Evolutionary conservation across 2,797 vertebrate genomes (phyloP).

Genomic region (Parauchenoglanis punctatus): DNA sequence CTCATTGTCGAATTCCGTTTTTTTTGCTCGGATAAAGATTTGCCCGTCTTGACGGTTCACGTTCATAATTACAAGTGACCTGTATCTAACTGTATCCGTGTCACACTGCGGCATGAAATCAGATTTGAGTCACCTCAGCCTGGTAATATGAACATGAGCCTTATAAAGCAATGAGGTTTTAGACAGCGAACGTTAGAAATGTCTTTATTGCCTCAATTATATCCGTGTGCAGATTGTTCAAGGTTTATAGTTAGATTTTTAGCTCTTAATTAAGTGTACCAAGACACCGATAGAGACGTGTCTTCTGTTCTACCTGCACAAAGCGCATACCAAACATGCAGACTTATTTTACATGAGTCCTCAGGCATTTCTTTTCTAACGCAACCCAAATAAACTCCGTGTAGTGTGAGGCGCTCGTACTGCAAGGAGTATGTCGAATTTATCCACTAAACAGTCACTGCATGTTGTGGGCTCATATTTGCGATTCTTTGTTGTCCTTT

Average conservation of each 20-base stretch:
- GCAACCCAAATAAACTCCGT: background rate
- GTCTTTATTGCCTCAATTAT: background rate
- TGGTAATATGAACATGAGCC: too few relatives aligned
- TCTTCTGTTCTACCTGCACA: background rate
- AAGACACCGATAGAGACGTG: too few relatives aligned
- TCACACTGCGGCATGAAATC: too few relatives aligned
- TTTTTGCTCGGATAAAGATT: too few relatives aligned
- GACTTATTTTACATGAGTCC: background rate
- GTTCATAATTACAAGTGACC: too few relatives aligned
- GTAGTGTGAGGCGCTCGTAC: background rate
- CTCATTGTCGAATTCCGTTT: too few relatives aligned
- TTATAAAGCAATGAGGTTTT: background rate
- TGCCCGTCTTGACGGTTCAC: too few relatives aligned
- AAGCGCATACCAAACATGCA: too few relatives aligned
- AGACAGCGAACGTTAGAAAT: background rate
- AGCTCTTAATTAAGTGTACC: background rate
- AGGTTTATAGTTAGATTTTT: background rate
- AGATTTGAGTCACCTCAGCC: too few relatives aligned
- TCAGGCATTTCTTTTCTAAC: background rate
- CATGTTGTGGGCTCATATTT: background rate
- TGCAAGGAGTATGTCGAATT: background rate
- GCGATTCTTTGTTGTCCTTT: background rate
- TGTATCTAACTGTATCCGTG: too few relatives aligned
- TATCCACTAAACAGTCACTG: slow-evolving; percentile 52
- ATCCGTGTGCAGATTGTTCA: background rate